Evolutionary conservation across 2,888 invertebrate genomes (phyloP), one percentile per base, ranked within the genome.

Genomic region (Resseliella maxima): DNA sequence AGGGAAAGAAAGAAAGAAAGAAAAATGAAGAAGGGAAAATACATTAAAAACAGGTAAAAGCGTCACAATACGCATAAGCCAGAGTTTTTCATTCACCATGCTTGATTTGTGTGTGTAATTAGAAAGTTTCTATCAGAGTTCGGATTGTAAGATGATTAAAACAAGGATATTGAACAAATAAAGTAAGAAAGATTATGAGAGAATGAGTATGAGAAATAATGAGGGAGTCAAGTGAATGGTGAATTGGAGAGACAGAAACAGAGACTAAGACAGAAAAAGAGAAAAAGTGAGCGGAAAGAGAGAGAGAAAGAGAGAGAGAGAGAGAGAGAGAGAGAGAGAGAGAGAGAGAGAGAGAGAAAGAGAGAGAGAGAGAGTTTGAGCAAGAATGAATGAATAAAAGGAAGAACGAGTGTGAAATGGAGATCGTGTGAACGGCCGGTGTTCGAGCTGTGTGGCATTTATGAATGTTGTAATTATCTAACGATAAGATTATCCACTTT

Each of bases 401-500:
- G 5, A 12, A 5, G 41, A 41, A 41, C 41, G 41, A n/a, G n/a
- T n/a, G n/a, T n/a, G n/a, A n/a, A n/a, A n/a, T n/a, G n/a, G n/a
- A n/a, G n/a, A n/a, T n/a, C n/a, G n/a, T n/a, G n/a, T n/a, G n/a
- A n/a, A n/a, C n/a, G n/a, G n/a, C n/a, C n/a, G n/a, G n/a, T n/a
- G n/a, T n/a, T n/a, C n/a, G n/a, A n/a, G n/a, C 41, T 50, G 6
- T 24, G 15, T 72, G 72, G 18, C 72, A 72, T 27, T 72, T 72
- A 72, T 72, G 72, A 72, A 72, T 72, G 72, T 72, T 72, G 72
- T 72, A 72, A 72, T 72, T 72, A 15, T 35, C 31, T 72, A 27
- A 72, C 72, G 72, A 72, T 72, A 72, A 72, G 72, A 72, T 72
- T 72, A 72, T 72, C 72, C 72, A 72, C 72, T 72, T 72, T 72